Conservation (phyloP, 2,113 vertebrate species). For the Falcunculus frontatus region DNA sequence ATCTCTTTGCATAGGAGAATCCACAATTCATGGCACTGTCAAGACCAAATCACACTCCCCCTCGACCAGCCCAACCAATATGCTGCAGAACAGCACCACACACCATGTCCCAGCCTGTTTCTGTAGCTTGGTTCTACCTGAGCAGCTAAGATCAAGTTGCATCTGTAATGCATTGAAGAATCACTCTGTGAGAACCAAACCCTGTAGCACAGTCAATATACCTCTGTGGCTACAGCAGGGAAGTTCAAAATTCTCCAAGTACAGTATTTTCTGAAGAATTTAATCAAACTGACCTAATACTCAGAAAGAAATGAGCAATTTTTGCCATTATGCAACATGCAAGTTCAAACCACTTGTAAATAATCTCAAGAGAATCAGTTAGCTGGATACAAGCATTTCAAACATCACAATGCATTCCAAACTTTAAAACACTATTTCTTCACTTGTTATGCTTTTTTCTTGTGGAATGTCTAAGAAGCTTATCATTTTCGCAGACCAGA, state of each 20-base stretch:
- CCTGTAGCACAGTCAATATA: not conserved
- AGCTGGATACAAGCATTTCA: not conserved
- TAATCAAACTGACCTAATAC: not conserved
- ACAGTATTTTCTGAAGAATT: not conserved
- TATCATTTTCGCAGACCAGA: rapidly evolving
- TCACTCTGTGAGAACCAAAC: not conserved
- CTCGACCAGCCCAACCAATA: rapidly evolving
- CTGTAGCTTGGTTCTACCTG: not conserved
- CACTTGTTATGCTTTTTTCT: not conserved
- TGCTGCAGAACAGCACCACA: rapidly evolving
- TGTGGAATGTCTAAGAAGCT: not conserved
- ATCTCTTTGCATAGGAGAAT: not conserved
- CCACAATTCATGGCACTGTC: not conserved
- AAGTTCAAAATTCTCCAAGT: not conserved
- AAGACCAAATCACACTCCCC: not conserved
- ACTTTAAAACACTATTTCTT: not conserved
- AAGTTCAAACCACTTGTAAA: not conserved
- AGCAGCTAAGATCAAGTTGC: not conserved
- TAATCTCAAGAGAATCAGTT: not conserved
- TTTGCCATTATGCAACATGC: not conserved
- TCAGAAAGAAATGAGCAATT: not conserved
- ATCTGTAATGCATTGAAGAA: not conserved
- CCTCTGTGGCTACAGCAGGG: not conserved
- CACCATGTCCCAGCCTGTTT: not conserved
- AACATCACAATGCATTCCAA: not conserved